phyloP scores from a whole-genome alignment of 2,888 invertebrate species.

The Zootermopsis nevadensis region DNA sequence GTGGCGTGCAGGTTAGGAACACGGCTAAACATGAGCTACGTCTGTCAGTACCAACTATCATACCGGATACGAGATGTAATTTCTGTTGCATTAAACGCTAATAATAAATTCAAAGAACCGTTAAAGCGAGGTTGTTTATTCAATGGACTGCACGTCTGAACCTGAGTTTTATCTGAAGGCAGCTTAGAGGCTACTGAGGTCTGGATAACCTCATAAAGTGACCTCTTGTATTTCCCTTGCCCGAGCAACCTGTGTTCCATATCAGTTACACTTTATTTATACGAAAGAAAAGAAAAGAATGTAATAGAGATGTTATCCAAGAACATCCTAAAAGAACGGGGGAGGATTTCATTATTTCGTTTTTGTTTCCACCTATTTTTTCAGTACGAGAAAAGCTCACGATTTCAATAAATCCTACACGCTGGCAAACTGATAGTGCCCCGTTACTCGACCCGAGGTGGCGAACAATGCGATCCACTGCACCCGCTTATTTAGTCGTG shows the following conservation, averaged over 20 bases:
- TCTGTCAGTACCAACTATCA: too few species aligned
- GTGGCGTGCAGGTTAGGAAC: too few species aligned
- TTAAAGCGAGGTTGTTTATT: neutral
- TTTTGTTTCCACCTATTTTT: conserved; percentile 35
- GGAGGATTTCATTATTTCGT: neutral
- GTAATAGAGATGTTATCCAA: conserved; percentile 22
- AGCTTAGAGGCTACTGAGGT: too few species aligned
- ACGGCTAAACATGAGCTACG: neutral
- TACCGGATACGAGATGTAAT: neutral
- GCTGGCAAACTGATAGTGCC: conserved; percentile 1
- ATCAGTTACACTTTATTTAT: neutral
- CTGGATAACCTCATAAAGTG: neutral
- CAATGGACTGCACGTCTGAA: neutral
- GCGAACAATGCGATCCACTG: neutral
- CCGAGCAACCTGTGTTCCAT: neutral
- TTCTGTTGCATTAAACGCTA: neutral
- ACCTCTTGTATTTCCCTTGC: neutral
- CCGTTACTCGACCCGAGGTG: conserved; percentile 28
- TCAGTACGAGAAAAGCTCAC: conserved; percentile 18
- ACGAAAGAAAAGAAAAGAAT: neutral
- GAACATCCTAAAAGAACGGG: neutral
- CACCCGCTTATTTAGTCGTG: neutral
- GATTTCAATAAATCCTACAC: conserved; percentile 46
- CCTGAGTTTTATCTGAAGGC: too few species aligned
- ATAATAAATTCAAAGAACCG: neutral